Evolutionary conservation across 2,113 vertebrate genomes (phyloP), one percentile per base, ranked within the genome.

Genomic region (Eonycteris spelaea): DNA sequence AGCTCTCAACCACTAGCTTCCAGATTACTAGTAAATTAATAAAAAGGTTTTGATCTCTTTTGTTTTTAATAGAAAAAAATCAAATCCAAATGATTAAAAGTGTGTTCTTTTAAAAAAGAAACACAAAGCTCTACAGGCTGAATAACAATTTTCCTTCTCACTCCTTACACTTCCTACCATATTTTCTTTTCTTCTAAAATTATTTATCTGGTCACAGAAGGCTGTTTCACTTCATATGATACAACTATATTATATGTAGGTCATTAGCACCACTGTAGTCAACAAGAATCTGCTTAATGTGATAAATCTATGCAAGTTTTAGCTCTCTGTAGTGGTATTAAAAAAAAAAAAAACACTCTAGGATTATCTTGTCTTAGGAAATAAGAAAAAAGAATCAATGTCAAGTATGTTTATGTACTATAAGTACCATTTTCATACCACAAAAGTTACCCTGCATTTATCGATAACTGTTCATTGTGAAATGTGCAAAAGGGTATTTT

Each of bases 81-180:
- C 2, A 71, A 86, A 79, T 68, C 18, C 14, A 51, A 88, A 78
- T 73, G 84, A 22, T 80, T 88, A 74, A 22, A 12, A 51, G 0
- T 57, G 26, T 57, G 73, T 15, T 28, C 28, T 48, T 1, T 14
- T 40, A 40, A 63, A 74, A 10, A 30, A 90, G 21, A 40, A 73
- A 63, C 8, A 59, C 38, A 45, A 91, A 51, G 87, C 3, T 55
- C 8, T 87, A 59, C 4, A 63, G 26, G n/a, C 9, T 55, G 21
- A 28, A 88, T 91, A 73, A 86, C 77, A 94, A 92, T 90, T 90
- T 87, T 86, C n/a, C 22, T 94, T 26, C n/a, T 90, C 21, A 43
- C 10, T 80, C 13, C 24, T 90, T 48, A 70, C 12, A 30, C 43
- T 79, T 95, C 7, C 53, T 73, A 40, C 8, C 18, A 63, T 73